Percentiles rank a stretch among this genome's conserved stretches.
phyloP scores from a whole-genome alignment of 1,140 invertebrate species.

The Plodia interpunctella region DNA sequence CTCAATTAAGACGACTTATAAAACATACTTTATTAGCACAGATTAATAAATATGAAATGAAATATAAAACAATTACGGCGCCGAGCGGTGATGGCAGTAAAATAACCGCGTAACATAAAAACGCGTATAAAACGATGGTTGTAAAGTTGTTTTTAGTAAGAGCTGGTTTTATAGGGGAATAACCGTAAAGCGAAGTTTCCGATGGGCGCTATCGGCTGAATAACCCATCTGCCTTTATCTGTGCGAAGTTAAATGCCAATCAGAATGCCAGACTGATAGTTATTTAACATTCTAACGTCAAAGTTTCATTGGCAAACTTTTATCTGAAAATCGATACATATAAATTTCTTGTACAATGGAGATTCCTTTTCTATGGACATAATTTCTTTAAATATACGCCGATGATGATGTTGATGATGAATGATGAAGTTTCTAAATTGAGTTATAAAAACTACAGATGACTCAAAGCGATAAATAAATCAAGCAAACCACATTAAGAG shows the following conservation, averaged over 20 bases:
- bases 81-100: constrained; percentile 31
- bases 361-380: too few relatives aligned
- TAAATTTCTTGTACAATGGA: too few relatives aligned
- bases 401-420: too few relatives aligned
- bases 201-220: constrained; percentile 49
- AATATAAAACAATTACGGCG: constrained; percentile 32
- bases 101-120: constrained; percentile 54
- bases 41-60: constrained; percentile 26
- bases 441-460: too few relatives aligned
- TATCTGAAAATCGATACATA: constrained; percentile 7
- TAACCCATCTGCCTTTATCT: constrained; percentile 52
- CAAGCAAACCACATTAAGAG: constrained; percentile 1
- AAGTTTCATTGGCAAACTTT: neutral
- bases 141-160: constrained; percentile 73
- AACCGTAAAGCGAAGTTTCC: constrained; percentile 67
- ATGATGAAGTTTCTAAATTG: too few relatives aligned
- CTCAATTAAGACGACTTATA: constrained; percentile 2
- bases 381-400: too few relatives aligned
- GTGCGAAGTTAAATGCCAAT: constrained; percentile 29
- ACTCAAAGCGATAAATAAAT: neutral
- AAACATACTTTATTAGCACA: constrained; percentile 9
- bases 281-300: neutral
- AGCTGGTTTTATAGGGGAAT: constrained; percentile 64
- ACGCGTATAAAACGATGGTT: constrained; percentile 54
- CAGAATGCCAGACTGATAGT: constrained; percentile 12